phyloP scores from a whole-genome alignment of 2,113 vertebrate species.

The Dicerorhinus sumatrensis region DNA sequence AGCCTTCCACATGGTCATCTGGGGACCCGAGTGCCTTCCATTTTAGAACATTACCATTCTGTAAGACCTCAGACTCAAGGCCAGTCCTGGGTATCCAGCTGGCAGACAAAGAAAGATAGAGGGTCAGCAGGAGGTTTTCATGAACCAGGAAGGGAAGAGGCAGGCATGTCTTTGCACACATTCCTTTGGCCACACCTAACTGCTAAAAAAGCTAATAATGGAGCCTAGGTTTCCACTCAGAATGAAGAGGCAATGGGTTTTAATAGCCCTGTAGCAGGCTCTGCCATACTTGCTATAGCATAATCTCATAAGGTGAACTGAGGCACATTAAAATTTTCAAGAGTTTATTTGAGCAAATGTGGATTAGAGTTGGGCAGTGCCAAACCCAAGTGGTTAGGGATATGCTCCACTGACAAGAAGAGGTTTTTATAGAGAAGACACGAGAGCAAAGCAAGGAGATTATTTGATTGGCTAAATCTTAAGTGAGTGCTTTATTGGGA shows the following conservation, averaged over 20 bases:
- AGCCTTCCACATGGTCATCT: rapidly evolving
- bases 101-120: too few relatives aligned
- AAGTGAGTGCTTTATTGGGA: too few relatives aligned
- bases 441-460: background rate
- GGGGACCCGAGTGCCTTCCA: rapidly evolving
- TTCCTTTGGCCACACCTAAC: background rate
- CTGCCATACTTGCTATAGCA: rapidly evolving
- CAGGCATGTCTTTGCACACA: rapidly evolving
- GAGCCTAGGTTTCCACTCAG: background rate
- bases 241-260: background rate
- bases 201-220: background rate
- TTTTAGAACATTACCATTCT: too few relatives aligned
- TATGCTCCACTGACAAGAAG: background rate
- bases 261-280: too few relatives aligned
- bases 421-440: background rate
- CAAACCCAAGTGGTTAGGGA: background rate
- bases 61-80: background rate
- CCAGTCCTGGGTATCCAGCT: too few relatives aligned
- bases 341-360: background rate
- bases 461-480: too few relatives aligned
- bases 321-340: background rate
- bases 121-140: rapidly evolving
- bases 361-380: background rate
- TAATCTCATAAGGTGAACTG: background rate
- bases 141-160: background rate